Evolutionary conservation across 2,888 invertebrate genomes (phyloP).

Genomic region (Macroteleia sp.): DNA sequence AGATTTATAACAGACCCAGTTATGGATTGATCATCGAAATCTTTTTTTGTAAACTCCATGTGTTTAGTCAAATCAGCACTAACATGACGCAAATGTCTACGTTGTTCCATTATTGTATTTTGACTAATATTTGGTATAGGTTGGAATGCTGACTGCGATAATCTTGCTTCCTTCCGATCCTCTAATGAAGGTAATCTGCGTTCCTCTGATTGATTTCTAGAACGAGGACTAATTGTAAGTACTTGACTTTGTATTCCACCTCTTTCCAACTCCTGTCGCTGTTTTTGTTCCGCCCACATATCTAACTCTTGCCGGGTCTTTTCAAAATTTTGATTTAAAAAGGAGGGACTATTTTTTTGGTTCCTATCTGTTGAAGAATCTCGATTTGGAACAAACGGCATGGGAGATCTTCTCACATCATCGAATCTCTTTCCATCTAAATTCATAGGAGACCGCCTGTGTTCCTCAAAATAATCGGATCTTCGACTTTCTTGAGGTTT

Average conservation of each 20-base stretch:
- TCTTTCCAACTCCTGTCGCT: constrained; percentile 80
- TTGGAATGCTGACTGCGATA: constrained; percentile 79
- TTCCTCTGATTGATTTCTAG: constrained; percentile 79
- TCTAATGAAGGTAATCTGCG: constrained; percentile 68
- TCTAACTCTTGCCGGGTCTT: constrained; percentile 81
- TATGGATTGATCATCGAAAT: constrained; percentile 80
- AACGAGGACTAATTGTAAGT: constrained; percentile 78
- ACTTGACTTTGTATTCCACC: constrained; percentile 73
- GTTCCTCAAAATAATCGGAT: constrained; percentile 82
- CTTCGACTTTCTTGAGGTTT: constrained; percentile 78
- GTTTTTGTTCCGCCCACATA: constrained; percentile 82
- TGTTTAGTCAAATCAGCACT: constrained; percentile 82
- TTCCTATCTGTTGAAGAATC: constrained; percentile 77
- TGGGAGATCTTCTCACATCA: constrained; percentile 79
- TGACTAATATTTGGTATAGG: constrained; percentile 81
- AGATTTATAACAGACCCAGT: constrained; percentile 80
- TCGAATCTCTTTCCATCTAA: constrained; percentile 79
- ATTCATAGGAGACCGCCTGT: constrained; percentile 80
- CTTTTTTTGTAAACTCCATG: constrained; percentile 80
- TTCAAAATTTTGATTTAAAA: constrained; percentile 79
- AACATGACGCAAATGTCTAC: constrained; percentile 81
- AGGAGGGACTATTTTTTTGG: constrained; percentile 79
- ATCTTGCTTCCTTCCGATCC: constrained; percentile 76
- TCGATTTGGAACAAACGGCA: constrained; percentile 80
- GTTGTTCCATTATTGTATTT: constrained; percentile 81